phyloP scores from a whole-genome alignment of 2,888 invertebrate genomes.

The Hartigia nigra region DNA sequence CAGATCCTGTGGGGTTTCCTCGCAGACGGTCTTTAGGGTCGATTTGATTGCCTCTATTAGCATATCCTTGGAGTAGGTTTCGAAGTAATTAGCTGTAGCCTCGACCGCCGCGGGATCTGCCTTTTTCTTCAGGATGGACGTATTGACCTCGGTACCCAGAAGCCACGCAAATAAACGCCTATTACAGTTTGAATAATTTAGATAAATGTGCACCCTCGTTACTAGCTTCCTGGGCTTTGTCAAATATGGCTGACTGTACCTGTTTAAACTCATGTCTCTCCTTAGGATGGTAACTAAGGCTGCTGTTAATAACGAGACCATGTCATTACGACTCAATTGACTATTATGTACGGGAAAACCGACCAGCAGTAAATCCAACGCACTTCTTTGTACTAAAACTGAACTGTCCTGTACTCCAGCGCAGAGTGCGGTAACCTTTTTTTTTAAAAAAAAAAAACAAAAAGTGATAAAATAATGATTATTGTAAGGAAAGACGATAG shows the following conservation, averaged over 20 bases:
- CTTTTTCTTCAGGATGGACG: conserved; percentile 59
- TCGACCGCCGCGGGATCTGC: conserved; percentile 52
- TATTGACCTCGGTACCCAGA: conserved; percentile 77
- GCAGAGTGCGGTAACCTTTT: conserved; percentile 79
- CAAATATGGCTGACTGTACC: conserved; percentile 62
- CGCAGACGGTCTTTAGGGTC: conserved; percentile 70
- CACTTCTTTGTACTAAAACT: conserved; percentile 86
- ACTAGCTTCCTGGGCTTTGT: background rate
- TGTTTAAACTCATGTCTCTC: conserved; percentile 90
- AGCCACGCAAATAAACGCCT: conserved; percentile 88
- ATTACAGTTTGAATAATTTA: conserved; percentile 27
- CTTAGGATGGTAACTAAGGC: conserved; percentile 80
- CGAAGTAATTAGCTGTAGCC: conserved; percentile 71
- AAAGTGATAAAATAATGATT: conserved; percentile 10
- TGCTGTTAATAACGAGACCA: conserved; percentile 79
- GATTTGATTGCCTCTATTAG: conserved; percentile 74
- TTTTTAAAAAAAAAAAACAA: no score
- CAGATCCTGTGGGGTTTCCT: conserved; percentile 73
- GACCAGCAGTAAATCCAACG: conserved; percentile 83
- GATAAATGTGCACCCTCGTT: background rate
- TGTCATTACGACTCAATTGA: conserved; percentile 75
- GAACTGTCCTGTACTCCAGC: conserved; percentile 83
- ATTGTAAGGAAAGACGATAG: conserved; percentile 5
- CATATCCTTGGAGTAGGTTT: conserved; percentile 75
- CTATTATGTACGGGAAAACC: conserved; percentile 88